Evolutionary conservation across 2,797 vertebrate species (phyloP).

Genomic region (Cyclopterus lumpus): DNA sequence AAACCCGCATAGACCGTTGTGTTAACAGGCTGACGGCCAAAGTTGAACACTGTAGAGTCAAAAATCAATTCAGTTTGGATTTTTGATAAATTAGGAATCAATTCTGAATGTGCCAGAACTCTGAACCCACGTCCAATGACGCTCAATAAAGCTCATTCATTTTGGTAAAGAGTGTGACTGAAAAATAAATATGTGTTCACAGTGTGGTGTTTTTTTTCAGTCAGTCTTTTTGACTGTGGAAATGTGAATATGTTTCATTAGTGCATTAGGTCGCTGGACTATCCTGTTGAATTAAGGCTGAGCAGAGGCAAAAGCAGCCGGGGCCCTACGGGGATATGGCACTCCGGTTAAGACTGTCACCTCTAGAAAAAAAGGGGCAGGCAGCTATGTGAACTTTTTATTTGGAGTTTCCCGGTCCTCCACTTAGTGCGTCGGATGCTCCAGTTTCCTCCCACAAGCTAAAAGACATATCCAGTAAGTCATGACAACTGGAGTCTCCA

Average conservation of each 20-base stretch:
- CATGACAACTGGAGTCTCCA: constrained; percentile 39
- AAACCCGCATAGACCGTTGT: not conserved
- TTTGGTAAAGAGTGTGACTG: not conserved
- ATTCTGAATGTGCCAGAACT: not conserved
- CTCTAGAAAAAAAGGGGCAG: constrained; percentile 7
- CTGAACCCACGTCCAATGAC: not conserved
- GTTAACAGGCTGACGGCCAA: not conserved
- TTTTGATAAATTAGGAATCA: not conserved
- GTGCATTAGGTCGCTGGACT: constrained; percentile 5
- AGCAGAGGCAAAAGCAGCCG: not conserved
- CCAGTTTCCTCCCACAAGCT: constrained; percentile 56
- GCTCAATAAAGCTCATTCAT: not conserved
- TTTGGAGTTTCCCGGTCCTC: constrained; percentile 46
- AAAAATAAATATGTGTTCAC: not conserved
- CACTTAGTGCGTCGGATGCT: constrained; percentile 35
- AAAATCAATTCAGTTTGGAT: not conserved
- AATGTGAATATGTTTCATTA: not conserved
- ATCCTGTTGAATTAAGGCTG: not conserved
- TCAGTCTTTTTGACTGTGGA: not conserved
- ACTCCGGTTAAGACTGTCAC: constrained; percentile 11
- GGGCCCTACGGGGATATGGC: too few relatives aligned
- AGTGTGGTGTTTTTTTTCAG: constrained; percentile 13
- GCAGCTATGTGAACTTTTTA: constrained; percentile 14
- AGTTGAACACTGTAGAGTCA: not conserved
- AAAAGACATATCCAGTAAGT: constrained; percentile 43